Base-by-base conservation (phyloP, 2,113 vertebrate species). In the Ciconia maguari region DNA sequence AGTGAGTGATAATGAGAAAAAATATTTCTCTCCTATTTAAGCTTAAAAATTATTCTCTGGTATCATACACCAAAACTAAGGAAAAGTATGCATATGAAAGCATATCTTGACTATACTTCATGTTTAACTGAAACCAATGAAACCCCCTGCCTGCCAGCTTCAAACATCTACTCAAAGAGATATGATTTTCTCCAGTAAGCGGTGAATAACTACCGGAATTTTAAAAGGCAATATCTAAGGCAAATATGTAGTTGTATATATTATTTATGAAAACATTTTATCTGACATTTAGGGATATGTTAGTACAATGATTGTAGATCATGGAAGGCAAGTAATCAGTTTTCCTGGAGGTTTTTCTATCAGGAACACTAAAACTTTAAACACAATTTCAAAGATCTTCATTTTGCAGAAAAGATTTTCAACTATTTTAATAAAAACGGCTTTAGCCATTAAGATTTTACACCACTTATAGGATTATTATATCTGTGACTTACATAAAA, bases 241-340 rank as follows among this genome's bases (percentile, higher is more conserved):
- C 38, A 94, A 96, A 95, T 92, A 90, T 75, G 29, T 62, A 91
- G 71, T 71, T 90, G 12, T 91, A 89, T 96, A 83, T 87, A 96
- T 96, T 95, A 96, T 95, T 97, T 97, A 97, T 93, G 69, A 92
- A 93, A 93, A 82, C 16, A 85, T 74, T 94, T 92, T 77, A 58
- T 75, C 60, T 97, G 89, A 92, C 65, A 93, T 95, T 87, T 93
- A 92, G n/a, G 34, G 36, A 57, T 94, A 49, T 91, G 21, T 84
- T 91, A 91, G 52, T 81, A 65, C 64, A 94, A 61, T 87, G 75
- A 89, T 62, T 90, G 58, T 83, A 83, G 91, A 90, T 77, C 62
- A 80, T 24, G 16, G 13, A 68, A 93, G 46, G 65, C 18, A 89
- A 88, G 36, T 69, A 81, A 83, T 93, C 12, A 4, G 61, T 71